A percentile compares a stretch with the other conserved stretches of the same genome.
Conservation (phyloP, 2,113 vertebrate species). For the Phycodurus eques region DNA sequence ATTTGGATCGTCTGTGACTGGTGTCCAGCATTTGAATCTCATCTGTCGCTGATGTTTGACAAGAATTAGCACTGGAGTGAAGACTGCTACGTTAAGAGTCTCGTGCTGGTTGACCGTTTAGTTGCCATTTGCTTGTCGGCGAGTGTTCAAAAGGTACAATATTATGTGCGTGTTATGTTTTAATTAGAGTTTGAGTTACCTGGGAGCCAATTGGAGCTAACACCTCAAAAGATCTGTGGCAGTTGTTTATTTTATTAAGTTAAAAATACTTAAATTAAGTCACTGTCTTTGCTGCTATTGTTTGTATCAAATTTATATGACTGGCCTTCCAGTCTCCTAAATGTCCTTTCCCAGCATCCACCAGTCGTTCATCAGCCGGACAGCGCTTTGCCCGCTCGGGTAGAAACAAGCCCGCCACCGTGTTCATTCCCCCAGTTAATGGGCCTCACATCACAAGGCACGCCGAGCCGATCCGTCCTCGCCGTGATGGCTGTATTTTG, state of each 20-base stretch:
- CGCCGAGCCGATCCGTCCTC: slow-evolving; percentile 56
- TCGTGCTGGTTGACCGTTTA: too few species aligned
- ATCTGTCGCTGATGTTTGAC: too few species aligned
- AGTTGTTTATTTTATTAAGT: neutral
- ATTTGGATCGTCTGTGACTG: too few species aligned
- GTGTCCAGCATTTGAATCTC: too few species aligned
- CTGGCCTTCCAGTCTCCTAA: neutral
- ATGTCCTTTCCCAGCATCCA: slow-evolving; percentile 33
- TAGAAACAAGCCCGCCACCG: slow-evolving; percentile 59
- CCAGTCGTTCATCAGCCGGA: slow-evolving; percentile 63
- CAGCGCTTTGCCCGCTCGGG: slow-evolving; percentile 52
- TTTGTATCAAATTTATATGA: neutral
- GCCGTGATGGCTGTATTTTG: slow-evolving; percentile 55
- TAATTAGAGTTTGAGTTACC: neutral
- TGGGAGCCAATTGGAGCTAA: neutral
- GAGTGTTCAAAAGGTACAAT: too few species aligned
- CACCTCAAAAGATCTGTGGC: neutral
- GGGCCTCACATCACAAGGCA: slow-evolving; percentile 51
- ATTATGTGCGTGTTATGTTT: neutral
- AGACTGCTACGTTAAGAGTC: too few species aligned
- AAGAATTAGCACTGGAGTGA: too few species aligned
- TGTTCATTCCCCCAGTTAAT: slow-evolving; percentile 63
- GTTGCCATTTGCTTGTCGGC: too few species aligned
- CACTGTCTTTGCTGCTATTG: neutral
- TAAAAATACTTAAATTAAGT: neutral